These are phyloP conservation scores for Lepidotrigona ventralis DNA, from an alignment of 1,140 invertebrate species.

Conservation along the genomic window DNA sequence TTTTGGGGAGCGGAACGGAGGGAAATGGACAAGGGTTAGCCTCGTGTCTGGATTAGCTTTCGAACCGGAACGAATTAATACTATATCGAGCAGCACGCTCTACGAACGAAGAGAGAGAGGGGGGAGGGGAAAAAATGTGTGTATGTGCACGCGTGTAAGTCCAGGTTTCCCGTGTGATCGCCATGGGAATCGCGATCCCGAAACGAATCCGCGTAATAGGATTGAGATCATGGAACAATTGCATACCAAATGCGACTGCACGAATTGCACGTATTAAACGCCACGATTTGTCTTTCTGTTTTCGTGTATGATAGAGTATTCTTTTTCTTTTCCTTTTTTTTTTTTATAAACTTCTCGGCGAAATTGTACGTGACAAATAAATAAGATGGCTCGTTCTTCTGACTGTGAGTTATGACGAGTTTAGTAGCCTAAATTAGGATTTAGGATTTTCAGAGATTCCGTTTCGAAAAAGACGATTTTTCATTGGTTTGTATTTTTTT, in stretches of 20 bases:
- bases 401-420: too few relatives aligned
- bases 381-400: too few relatives aligned
- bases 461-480: too few relatives aligned
- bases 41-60: conserved; percentile 64
- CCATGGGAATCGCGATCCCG: background rate
- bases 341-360: too few relatives aligned
- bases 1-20: conserved; percentile 54
- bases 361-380: too few relatives aligned
- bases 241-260: background rate
- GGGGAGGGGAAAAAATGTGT: background rate
- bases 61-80: conserved; percentile 64
- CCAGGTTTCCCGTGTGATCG: background rate
- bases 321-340: background rate
- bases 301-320: background rate
- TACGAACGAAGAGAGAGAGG: background rate
- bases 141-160: background rate
- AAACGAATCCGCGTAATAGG: conserved; percentile 6
- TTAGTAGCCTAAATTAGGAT: too few relatives aligned
- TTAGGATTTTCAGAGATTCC: too few relatives aligned
- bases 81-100: conserved; percentile 37
- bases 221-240: background rate
- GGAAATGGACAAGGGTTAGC: conserved; percentile 66
- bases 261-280: background rate
- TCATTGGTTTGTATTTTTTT: too few relatives aligned
- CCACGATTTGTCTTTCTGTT: background rate